These are phyloP conservation scores for Isoperla grammatica DNA, from an alignment of 2,888 invertebrate species.

Conservation along the genomic window DNA sequence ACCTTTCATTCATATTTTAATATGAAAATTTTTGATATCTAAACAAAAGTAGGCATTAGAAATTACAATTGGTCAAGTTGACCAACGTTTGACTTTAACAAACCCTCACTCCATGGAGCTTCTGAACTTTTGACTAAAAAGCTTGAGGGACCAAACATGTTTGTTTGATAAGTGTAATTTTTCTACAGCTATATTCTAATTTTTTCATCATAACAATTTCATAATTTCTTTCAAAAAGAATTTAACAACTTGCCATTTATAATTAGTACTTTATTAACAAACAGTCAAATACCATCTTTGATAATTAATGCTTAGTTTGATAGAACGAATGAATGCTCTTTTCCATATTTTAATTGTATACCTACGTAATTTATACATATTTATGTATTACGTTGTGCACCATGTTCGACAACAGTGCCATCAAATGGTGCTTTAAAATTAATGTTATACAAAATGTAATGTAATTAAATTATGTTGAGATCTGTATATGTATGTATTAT, in stretches of 20 bases:
- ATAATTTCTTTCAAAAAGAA: conserved; percentile 4
- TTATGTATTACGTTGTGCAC: conserved; percentile 5
- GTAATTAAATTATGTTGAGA: not conserved
- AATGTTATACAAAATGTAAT: conserved; percentile 13
- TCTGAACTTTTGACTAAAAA: conserved; percentile 21
- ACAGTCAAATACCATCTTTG: not conserved
- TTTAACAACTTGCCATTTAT: conserved; percentile 1
- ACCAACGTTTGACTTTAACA: not conserved
- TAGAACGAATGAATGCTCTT: conserved; percentile 2
- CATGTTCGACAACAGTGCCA: conserved; percentile 12
- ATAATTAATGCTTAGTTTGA: no score
- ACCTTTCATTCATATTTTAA: no score
- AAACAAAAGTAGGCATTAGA: no score
- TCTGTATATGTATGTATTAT: not conserved
- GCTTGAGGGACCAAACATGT: conserved; percentile 28
- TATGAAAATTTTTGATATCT: no score
- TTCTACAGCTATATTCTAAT: conserved; percentile 6
- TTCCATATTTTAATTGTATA: conserved; percentile 2
- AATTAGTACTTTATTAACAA: conserved; percentile 6
- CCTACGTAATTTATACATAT: not conserved
- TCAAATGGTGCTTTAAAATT: conserved; percentile 16
- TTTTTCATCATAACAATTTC: conserved; percentile 8
- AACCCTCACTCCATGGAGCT: conserved; percentile 6
- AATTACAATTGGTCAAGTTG: no score
- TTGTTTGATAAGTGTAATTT: conserved; percentile 12